phyloP scores from a whole-genome alignment of 2,113 vertebrate species.

The Martes martes region DNA sequence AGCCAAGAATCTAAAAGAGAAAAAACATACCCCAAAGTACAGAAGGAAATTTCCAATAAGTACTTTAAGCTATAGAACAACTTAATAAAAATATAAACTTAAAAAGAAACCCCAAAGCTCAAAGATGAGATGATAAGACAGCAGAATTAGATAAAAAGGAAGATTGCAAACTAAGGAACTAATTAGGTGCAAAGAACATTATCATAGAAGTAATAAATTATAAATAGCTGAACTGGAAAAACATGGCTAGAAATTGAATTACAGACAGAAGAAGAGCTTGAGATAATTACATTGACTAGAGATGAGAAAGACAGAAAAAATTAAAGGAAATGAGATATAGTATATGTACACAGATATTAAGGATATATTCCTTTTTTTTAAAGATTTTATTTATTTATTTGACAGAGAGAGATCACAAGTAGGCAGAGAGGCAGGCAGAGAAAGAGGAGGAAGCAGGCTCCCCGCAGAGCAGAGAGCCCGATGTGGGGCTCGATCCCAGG shows the following conservation, averaged over 20 bases:
- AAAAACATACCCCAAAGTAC: background rate
- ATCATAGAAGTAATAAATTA: slow-evolving; percentile 4
- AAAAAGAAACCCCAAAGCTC: background rate
- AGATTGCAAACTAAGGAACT: background rate
- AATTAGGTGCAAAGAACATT: background rate
- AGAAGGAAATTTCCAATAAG: background rate
- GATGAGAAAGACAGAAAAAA: background rate
- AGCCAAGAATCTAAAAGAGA: background rate
- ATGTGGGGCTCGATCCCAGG: too few species aligned
- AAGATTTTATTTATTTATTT: too few species aligned
- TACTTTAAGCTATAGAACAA: background rate
- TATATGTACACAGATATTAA: background rate
- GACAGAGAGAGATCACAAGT: too few species aligned
- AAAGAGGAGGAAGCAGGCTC: too few species aligned
- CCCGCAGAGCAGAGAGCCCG: too few species aligned
- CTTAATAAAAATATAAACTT: background rate
- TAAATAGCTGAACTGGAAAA: slow-evolving; percentile 1
- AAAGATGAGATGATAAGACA: background rate
- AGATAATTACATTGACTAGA: background rate
- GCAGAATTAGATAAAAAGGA: background rate
- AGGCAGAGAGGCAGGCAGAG: too few species aligned
- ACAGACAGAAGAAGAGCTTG: background rate
- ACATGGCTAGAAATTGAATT: background rate
- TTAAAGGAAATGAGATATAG: background rate
- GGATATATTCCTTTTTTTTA: background rate